A percentile compares a stretch with the other conserved stretches of the same genome.
Conservation (phyloP, 2,888 invertebrate species). For the Pocota personata region DNA sequence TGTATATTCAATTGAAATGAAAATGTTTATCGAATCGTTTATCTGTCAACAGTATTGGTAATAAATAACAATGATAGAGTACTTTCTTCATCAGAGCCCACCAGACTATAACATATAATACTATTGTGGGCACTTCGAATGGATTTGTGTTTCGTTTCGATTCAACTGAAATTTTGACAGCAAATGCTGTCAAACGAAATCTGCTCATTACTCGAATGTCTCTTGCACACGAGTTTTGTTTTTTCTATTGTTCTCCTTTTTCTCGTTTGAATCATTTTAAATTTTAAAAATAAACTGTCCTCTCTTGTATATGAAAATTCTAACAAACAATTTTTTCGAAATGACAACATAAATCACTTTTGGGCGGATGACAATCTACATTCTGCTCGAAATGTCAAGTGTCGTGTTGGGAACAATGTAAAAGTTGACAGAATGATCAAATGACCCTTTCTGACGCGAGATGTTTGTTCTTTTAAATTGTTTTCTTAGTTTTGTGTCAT, state of each 20-base stretch:
- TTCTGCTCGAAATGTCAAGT: slow-evolving; percentile 58
- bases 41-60: slow-evolving; percentile 48
- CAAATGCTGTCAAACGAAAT: neutral
- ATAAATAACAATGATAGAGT: slow-evolving; percentile 41
- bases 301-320: neutral
- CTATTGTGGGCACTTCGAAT: neutral
- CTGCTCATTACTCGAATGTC: slow-evolving; percentile 8
- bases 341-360: slow-evolving; percentile 52
- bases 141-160: neutral
- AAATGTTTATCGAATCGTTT: slow-evolving; percentile 46
- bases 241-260: neutral
- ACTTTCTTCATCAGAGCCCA: too few relatives aligned
- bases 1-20: slow-evolving; percentile 13
- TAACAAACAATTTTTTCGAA: slow-evolving; percentile 6
- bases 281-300: slow-evolving; percentile 3
- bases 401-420: slow-evolving; percentile 47
- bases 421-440: slow-evolving; percentile 44
- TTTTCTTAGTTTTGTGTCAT: neutral
- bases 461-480: slow-evolving; percentile 14
- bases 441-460: slow-evolving; percentile 33
- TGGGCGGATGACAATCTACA: slow-evolving; percentile 44
- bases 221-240: neutral
- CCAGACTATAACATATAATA: too few relatives aligned
- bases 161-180: neutral
- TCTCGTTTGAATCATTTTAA: slow-evolving; percentile 6